Evolutionary conservation across 2,888 invertebrate genomes (phyloP), one percentile per base, ranked within the genome.

Genomic region (Lasioglossum morio): DNA sequence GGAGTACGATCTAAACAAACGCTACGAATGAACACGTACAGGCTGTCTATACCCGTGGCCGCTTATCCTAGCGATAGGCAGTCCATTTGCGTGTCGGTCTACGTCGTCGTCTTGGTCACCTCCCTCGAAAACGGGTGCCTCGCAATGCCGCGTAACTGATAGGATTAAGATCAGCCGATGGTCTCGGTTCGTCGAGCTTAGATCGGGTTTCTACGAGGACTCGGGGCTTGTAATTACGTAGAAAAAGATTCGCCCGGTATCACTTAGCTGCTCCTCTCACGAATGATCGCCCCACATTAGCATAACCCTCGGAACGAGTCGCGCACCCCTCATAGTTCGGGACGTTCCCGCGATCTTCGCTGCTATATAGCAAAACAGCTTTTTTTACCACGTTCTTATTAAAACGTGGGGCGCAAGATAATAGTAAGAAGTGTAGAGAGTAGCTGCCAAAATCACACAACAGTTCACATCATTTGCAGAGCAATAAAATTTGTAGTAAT

Each of bases 91-190:
- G n/a, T 27, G 37, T 37, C 37, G 66, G n/a, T 23, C 10, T 40
- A 7, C n/a, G n/a, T 74, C 37, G n/a, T 48, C 48, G 14, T 37
- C 73, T 27, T 14, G 16, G 53, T 69, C 79, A 79, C 19, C 53
- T 60, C 16, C 43, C 60, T 8, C 23, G 34, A 30, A 43, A 63
- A 78, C 66, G 72, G 84, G 70, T 77, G 69, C 77, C 76, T 82
- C 72, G 88, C 70, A 73, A 80, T 84, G 79, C 89, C 90, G 92
- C 92, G 92, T 93, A 92, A 93, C 93, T 86, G 91, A 93, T 93
- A 90, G 92, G 93, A 93, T 94, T 94, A 92, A 94, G 92, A 92
- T 92, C 89, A 43, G 34, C 53, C 83, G 81, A 86, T 73, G 88
- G 81, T 86, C 82, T 77, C 87, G 88, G 89, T 89, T 87, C 85